A percentile compares a stretch with the other conserved stretches of the same genome.
Evolutionary conservation across 2,888 invertebrate genomes (phyloP).

Genomic region (Campoplex capitator): DNA sequence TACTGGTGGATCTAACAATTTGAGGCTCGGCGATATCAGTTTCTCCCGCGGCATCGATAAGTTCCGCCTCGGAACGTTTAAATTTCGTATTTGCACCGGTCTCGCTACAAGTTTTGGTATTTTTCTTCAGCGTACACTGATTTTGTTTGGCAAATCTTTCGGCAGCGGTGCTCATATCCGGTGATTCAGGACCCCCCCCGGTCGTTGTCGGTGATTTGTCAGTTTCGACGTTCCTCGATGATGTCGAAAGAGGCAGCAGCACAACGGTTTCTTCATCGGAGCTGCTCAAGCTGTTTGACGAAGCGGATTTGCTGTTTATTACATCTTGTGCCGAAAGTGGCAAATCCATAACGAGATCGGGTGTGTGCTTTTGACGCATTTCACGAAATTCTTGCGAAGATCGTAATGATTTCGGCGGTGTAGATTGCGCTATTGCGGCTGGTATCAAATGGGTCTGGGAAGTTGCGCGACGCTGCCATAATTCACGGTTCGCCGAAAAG

Average conservation of each 20-base stretch:
- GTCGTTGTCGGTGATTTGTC: constrained; percentile 81
- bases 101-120: constrained; percentile 84
- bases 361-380: constrained; percentile 87
- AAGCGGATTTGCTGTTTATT: constrained; percentile 80
- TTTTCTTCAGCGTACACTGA: constrained; percentile 92
- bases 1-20: constrained; percentile 81
- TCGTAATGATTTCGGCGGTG: constrained; percentile 84
- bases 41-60: constrained; percentile 36
- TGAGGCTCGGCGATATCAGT: constrained; percentile 67
- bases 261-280: constrained; percentile 81
- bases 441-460: constrained; percentile 85
- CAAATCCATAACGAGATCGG: constrained; percentile 93
- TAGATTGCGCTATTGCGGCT: constrained; percentile 71
- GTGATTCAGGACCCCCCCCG: constrained; percentile 85
- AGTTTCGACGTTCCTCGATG: constrained; percentile 78
- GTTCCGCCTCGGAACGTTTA: constrained; percentile 70
- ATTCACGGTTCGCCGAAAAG: constrained; percentile 86
- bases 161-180: constrained; percentile 90
- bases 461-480: constrained; percentile 88
- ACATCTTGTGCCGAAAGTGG: constrained; percentile 86
- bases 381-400: constrained; percentile 84
- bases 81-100: constrained; percentile 67
- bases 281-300: constrained; percentile 83
- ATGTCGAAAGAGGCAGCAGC: constrained; percentile 75
- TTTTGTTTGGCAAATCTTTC: constrained; percentile 92